Conservation (phyloP, 2,888 invertebrate genomes). For the Nasonovia ribisnigri region DNA sequence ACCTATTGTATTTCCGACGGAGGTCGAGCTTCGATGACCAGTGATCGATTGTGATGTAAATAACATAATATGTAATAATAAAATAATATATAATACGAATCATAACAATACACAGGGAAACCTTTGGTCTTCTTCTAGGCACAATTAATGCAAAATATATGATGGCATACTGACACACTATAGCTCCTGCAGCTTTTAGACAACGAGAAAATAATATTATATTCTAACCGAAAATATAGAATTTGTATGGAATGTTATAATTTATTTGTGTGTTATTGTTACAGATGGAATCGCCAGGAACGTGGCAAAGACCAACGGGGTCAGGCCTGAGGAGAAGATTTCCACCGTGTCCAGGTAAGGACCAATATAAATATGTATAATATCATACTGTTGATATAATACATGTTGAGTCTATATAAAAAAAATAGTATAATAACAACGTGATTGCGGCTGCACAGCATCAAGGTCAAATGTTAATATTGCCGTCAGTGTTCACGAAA, state of each 20-base stretch:
- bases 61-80: neutral
- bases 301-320: constrained; percentile 62
- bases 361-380: neutral
- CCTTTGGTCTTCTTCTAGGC: neutral
- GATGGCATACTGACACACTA: neutral
- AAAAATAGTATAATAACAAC: constrained; percentile 6
- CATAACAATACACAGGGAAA: neutral
- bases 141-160: neutral
- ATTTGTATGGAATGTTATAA: neutral
- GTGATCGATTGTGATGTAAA: neutral
- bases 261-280: constrained; percentile 51
- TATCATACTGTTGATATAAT: neutral
- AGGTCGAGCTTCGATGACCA: neutral
- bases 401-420: neutral
- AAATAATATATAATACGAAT: neutral
- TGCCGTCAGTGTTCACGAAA: constrained; percentile 39
- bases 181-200: neutral
- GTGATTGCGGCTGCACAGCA: neutral
- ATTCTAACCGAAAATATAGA: neutral
- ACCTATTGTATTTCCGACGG: neutral
- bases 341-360: constrained; percentile 66
- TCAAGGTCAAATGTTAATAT: constrained; percentile 43
- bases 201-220: neutral
- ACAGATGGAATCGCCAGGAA: constrained; percentile 68
- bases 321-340: constrained; percentile 66